A percentile compares a stretch with the other conserved stretches of the same genome.
phyloP scores from a whole-genome alignment of 1,140 invertebrate genomes.

The Pararge aegeria region DNA sequence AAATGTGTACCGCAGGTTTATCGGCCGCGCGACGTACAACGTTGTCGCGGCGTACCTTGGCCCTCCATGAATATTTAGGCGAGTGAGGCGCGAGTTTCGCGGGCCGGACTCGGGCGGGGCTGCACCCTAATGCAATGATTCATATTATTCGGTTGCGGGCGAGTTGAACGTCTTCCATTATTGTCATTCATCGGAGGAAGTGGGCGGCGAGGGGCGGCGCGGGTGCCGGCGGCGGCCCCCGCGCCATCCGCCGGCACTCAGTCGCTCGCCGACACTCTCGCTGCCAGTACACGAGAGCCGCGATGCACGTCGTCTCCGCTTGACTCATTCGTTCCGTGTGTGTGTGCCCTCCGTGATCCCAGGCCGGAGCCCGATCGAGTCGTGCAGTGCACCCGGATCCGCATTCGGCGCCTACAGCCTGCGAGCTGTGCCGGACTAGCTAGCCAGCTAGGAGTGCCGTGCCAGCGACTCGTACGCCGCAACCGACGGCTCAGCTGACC shows the following conservation, averaged over 20 bases:
- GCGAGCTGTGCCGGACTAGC: background rate
- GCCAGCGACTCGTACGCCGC: slow-evolving; percentile 29
- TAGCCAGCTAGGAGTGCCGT: slow-evolving; percentile 18
- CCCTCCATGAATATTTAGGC: slow-evolving; percentile 59
- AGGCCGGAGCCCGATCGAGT: slow-evolving; percentile 48
- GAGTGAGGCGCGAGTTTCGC: slow-evolving; percentile 44
- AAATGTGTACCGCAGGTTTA: slow-evolving; percentile 27
- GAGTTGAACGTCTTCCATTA: slow-evolving; percentile 80
- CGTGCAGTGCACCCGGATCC: slow-evolving; percentile 51
- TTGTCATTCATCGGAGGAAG: slow-evolving; percentile 79
- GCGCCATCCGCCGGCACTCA: slow-evolving; percentile 48
- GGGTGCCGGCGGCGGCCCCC: slow-evolving; percentile 58
- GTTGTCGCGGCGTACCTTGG: slow-evolving; percentile 29
- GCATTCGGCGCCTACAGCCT: slow-evolving; percentile 25
- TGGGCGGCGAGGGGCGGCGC: slow-evolving; percentile 72
- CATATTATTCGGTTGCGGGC: slow-evolving; percentile 78
- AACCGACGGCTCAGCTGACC: slow-evolving; percentile 64
- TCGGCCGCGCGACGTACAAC: slow-evolving; percentile 15
- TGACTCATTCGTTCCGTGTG: slow-evolving; percentile 69
- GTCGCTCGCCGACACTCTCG: slow-evolving; percentile 76
- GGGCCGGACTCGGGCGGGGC: slow-evolving; percentile 67
- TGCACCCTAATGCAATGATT: slow-evolving; percentile 79
- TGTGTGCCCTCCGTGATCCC: slow-evolving; percentile 64
- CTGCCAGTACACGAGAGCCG: slow-evolving; percentile 64
- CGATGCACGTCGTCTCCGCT: slow-evolving; percentile 63